phyloP scores from a whole-genome alignment of 1,140 invertebrate species.

The Rhagoletis zephyria region DNA sequence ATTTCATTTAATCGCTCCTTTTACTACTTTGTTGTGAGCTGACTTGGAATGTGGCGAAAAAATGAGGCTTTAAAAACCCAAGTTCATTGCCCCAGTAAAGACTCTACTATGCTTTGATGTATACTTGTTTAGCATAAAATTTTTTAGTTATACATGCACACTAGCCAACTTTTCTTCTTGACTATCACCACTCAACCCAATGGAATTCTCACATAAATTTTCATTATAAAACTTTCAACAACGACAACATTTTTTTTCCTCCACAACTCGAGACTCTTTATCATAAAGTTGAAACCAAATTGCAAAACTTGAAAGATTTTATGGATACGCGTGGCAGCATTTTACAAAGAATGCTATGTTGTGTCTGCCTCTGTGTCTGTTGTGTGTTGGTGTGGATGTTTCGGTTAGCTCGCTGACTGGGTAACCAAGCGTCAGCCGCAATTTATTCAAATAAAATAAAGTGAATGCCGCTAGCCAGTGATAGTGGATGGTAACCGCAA shows the following conservation, averaged over 20 bases:
- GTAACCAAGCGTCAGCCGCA: neutral
- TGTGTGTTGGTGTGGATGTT: neutral
- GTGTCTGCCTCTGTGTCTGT: neutral
- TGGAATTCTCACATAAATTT: constrained; percentile 28
- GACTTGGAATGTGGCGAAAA: no score
- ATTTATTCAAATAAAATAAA: constrained; percentile 18
- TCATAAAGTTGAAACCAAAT: constrained; percentile 29
- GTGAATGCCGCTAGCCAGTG: neutral
- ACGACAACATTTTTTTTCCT: neutral
- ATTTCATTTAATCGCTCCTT: no score
- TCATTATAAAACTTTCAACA: constrained; percentile 28
- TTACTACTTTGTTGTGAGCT: no score
- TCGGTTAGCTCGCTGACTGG: neutral
- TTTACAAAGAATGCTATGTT: no score
- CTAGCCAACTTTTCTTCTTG: neutral
- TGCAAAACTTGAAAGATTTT: constrained; percentile 40
- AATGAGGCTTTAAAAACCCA: no score
- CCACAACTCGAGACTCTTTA: constrained; percentile 1
- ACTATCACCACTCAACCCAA: neutral
- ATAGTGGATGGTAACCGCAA: neutral
- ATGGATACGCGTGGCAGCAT: neutral
- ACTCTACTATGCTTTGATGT: neutral
- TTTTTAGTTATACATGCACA: neutral
- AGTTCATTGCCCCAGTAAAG: no score
- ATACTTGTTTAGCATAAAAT: no score